Conservation (phyloP, 2,888 invertebrate genomes). For the Clivina fossor region DNA sequence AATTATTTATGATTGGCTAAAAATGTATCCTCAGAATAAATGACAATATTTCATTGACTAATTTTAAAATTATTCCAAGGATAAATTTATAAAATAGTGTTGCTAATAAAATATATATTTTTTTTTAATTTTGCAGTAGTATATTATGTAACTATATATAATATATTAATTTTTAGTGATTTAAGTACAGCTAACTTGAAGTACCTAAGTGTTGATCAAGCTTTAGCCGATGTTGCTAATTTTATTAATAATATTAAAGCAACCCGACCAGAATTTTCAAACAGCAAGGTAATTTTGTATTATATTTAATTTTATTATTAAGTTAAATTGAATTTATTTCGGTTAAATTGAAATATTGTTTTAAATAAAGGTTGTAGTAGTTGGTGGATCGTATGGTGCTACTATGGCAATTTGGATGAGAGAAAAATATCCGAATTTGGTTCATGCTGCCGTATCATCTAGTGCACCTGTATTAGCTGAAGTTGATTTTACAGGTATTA, state of each 20-base stretch:
- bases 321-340: slow-evolving; percentile 49
- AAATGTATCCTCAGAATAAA: too few relatives aligned
- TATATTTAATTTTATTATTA: slow-evolving; percentile 46
- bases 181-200: slow-evolving; percentile 60
- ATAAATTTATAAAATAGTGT: too few relatives aligned
- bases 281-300: slow-evolving; percentile 37
- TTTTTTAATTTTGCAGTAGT: too few relatives aligned
- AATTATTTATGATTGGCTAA: too few relatives aligned
- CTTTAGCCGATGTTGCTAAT: slow-evolving; percentile 66
- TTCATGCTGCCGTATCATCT: slow-evolving; percentile 40
- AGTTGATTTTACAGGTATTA: slow-evolving; percentile 41
- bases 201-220: slow-evolving; percentile 65
- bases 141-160: too few relatives aligned
- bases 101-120: too few relatives aligned
- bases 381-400: slow-evolving; percentile 43
- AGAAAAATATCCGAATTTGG: slow-evolving; percentile 41
- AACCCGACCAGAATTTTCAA: slow-evolving; percentile 18
- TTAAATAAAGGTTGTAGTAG: slow-evolving; percentile 45
- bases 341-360: too few relatives aligned
- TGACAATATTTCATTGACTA: too few relatives aligned
- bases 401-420: slow-evolving; percentile 42
- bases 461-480: slow-evolving; percentile 42
- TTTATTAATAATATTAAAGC: slow-evolving; percentile 57
- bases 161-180: too few relatives aligned
- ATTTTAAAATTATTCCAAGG: too few relatives aligned